Evolutionary conservation across 2,888 invertebrate genomes (phyloP).

Genomic region (Eudasyphora cyanicolor): DNA sequence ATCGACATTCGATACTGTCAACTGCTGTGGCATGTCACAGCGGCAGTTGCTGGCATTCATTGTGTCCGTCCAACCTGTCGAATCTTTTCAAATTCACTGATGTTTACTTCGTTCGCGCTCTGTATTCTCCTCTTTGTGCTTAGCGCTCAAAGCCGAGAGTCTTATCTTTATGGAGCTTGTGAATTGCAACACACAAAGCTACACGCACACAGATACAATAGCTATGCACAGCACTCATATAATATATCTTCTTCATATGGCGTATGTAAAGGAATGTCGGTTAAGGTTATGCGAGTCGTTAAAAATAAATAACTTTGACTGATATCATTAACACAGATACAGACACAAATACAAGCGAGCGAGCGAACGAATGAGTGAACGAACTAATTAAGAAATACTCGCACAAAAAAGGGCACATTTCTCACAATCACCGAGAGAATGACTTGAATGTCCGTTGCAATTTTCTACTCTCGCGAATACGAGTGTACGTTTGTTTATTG

Average conservation of each 20-base stretch:
- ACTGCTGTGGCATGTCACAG: neutral
- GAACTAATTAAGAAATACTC: conserved; percentile 9
- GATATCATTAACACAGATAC: conserved; percentile 11
- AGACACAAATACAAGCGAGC: neutral
- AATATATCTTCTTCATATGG: no score
- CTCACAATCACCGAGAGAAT: neutral
- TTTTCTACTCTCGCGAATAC: no score
- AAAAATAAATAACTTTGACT: conserved; percentile 19
- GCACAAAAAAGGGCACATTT: neutral
- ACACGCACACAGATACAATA: neutral
- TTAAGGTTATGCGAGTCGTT: conserved; percentile 22
- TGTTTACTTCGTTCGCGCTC: neutral
- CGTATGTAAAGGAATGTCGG: neutral
- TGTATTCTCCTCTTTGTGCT: neutral
- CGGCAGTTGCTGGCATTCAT: neutral
- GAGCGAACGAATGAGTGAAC: no score
- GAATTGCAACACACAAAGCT: neutral
- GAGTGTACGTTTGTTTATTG: no score
- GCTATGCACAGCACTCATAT: neutral
- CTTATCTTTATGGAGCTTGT: neutral
- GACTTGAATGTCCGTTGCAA: neutral
- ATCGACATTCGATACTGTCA: neutral
- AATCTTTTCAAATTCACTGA: neutral
- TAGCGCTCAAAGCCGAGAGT: neutral
- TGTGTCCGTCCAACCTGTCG: neutral